Conservation (phyloP, 2,888 invertebrate species). For the Synergus itoensis region DNA sequence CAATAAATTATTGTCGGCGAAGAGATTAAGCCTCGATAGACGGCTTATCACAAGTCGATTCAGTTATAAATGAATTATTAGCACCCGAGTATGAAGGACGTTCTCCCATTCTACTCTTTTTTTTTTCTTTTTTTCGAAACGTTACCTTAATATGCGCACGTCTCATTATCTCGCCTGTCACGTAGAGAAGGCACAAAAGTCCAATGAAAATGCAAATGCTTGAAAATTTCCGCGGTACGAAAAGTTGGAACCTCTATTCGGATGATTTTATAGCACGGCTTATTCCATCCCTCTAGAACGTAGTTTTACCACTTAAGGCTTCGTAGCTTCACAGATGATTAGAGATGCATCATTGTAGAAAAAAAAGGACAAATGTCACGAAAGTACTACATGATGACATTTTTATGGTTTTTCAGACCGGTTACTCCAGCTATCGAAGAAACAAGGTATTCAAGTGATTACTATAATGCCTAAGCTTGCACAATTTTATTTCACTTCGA, state of each 20-base stretch:
- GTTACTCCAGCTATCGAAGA: constrained; percentile 67
- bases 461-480: constrained; percentile 56
- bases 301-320: constrained; percentile 36
- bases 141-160: constrained; percentile 23
- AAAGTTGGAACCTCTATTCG: constrained; percentile 13
- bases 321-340: constrained; percentile 37
- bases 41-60: constrained; percentile 32
- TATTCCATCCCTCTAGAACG: constrained; percentile 21
- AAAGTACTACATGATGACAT: constrained; percentile 52
- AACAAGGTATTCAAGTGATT: constrained; percentile 59
- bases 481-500: constrained; percentile 58
- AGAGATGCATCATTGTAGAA: constrained; percentile 38
- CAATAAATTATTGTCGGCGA: constrained; percentile 35
- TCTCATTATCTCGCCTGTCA: constrained; percentile 42
- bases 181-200: constrained; percentile 18
- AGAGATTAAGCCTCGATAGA: constrained; percentile 22
- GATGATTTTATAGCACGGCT: constrained; percentile 32
- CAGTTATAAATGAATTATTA: constrained; percentile 40
- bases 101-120: constrained; percentile 7
- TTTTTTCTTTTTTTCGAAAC: background rate
- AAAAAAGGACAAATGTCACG: constrained; percentile 21
- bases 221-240: constrained; percentile 13
- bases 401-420: constrained; percentile 66
- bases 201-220: constrained; percentile 40
- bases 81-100: constrained; percentile 21